phyloP scores from a whole-genome alignment of 2,113 vertebrate genomes.

The Polypterus bichir region DNA sequence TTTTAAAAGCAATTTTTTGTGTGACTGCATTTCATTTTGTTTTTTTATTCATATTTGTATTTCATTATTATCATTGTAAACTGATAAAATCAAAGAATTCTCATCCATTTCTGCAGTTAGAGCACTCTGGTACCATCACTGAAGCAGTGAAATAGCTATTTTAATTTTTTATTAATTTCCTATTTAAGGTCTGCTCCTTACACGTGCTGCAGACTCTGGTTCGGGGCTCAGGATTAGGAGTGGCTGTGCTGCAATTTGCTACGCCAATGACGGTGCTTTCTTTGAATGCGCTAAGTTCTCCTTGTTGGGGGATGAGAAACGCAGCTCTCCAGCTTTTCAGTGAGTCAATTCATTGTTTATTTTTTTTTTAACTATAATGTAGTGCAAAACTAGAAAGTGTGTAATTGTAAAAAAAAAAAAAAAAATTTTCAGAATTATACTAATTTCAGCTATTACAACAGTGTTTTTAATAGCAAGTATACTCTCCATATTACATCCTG shows the following conservation, averaged over 20 bases:
- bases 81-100: no score
- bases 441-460: not conserved
- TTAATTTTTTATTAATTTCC: no score
- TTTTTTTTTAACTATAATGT: no score
- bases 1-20: no score
- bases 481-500: not conserved
- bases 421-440: not conserved
- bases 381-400: not conserved
- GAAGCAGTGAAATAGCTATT: no score
- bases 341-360: constrained; percentile 29
- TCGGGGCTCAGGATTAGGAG: constrained; percentile 48
- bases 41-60: no score
- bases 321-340: constrained; percentile 81
- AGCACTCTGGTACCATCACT: no score
- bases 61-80: no score
- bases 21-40: no score
- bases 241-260: constrained; percentile 47
- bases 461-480: not conserved
- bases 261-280: constrained; percentile 49
- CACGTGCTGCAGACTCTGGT: constrained; percentile 71
- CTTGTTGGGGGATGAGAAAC: constrained; percentile 83
- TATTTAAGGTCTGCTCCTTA: constrained; percentile 63
- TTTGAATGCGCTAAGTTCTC: constrained; percentile 52
- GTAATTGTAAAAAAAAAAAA: not conserved
- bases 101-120: no score